These are phyloP conservation scores for Mobula birostris DNA, from an alignment of 2,113 vertebrate species.

Conservation along the genomic window DNA sequence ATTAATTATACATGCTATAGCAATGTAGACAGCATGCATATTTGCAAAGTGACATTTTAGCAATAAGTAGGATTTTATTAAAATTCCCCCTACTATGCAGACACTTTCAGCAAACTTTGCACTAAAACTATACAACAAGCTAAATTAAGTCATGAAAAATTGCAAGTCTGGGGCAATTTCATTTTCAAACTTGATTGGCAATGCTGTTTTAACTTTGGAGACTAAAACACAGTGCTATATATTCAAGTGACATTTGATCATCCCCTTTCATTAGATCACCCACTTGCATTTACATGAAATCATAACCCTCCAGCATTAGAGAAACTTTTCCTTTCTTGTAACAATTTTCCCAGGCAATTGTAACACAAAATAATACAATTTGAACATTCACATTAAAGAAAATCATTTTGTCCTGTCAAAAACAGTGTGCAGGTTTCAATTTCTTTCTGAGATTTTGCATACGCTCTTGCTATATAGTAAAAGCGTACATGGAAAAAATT, in stretches of 20 bases:
- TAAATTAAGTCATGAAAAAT: background rate
- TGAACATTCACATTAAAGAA: background rate
- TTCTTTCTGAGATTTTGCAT: background rate
- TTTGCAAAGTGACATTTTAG: background rate
- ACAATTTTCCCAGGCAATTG: background rate
- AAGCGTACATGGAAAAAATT: background rate
- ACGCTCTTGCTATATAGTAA: background rate
- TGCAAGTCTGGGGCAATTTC: background rate
- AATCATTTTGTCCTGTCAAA: background rate
- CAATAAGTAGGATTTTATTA: background rate
- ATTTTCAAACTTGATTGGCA: background rate
- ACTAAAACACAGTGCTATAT: background rate
- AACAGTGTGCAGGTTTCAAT: background rate
- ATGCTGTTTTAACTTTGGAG: background rate
- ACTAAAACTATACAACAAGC: background rate
- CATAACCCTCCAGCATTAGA: background rate
- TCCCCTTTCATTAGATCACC: background rate
- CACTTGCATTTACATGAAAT: background rate
- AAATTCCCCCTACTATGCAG: background rate
- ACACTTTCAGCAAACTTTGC: background rate
- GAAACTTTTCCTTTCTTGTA: background rate
- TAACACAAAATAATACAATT: background rate
- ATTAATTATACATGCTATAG: background rate
- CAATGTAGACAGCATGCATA: background rate
- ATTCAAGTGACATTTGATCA: slow-evolving; percentile 10